Percentiles rank a stretch among this genome's conserved stretches.
Conservation (phyloP, 2,888 invertebrate species). For the Drosophila planitibia region DNA sequence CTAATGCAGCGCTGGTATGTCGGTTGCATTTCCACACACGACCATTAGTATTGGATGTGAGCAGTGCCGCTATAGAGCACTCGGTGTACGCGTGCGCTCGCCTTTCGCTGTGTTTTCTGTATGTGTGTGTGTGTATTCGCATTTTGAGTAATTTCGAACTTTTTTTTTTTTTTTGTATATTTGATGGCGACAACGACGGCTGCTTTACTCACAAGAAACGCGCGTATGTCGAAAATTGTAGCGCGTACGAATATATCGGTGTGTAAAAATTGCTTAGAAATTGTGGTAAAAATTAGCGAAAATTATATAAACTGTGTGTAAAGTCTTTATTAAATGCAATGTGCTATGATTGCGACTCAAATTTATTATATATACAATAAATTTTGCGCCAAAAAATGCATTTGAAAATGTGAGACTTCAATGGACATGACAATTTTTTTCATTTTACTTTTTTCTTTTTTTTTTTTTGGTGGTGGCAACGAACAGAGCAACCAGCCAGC, state of each 20-base stretch:
- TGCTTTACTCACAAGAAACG: slow-evolving; percentile 83
- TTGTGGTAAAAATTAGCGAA: slow-evolving; percentile 77
- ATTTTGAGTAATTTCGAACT: slow-evolving; percentile 82
- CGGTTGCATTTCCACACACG: slow-evolving; percentile 56
- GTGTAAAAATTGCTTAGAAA: slow-evolving; percentile 82
- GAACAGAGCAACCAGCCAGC: slow-evolving; percentile 60
- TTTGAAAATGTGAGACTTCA: slow-evolving; percentile 82
- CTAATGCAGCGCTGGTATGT: slow-evolving; percentile 38
- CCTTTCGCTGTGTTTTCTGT: slow-evolving; percentile 30
- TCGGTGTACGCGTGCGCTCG: slow-evolving; percentile 70
- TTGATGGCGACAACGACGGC: slow-evolving; percentile 82
- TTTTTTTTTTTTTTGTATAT: slow-evolving; percentile 84
- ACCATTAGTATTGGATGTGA: slow-evolving; percentile 35
- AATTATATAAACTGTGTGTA: slow-evolving; percentile 72
- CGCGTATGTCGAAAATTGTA: slow-evolving; percentile 84
- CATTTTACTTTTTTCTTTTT: slow-evolving; percentile 54
- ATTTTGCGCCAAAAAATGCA: slow-evolving; percentile 74
- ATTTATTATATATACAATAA: slow-evolving; percentile 54
- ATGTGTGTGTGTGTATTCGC: slow-evolving; percentile 76
- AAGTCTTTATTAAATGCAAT: slow-evolving; percentile 69
- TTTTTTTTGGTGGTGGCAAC: slow-evolving; percentile 77
- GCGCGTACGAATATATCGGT: slow-evolving; percentile 79
- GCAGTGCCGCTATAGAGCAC: slow-evolving; percentile 42
- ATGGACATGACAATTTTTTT: slow-evolving; percentile 76
- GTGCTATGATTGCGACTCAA: slow-evolving; percentile 58